Conservation (phyloP, 2,888 invertebrate species). For the Ferdinandea cuprea region DNA sequence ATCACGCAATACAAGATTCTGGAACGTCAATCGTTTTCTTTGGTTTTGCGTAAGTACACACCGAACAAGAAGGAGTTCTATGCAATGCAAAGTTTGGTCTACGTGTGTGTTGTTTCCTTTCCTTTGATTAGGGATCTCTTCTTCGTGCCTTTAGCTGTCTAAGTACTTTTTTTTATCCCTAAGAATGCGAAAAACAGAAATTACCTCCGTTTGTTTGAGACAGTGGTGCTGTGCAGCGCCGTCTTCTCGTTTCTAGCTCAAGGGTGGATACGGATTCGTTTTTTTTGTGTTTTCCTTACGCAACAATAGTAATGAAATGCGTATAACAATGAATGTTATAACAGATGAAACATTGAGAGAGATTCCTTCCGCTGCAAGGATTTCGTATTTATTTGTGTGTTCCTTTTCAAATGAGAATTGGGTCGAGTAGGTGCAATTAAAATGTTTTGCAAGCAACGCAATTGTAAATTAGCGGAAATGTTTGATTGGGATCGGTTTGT, state of each 20-base stretch:
- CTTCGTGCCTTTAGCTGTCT: constrained; percentile 11
- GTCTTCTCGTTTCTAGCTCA: constrained; percentile 57
- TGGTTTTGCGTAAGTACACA: constrained; percentile 3
- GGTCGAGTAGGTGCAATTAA: constrained; percentile 75
- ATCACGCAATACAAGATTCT: constrained; percentile 12
- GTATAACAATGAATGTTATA: constrained; percentile 70
- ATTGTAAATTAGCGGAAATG: constrained; percentile 74
- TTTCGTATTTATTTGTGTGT: constrained; percentile 49
- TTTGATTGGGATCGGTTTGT: constrained; percentile 58
- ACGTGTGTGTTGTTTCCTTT: constrained; percentile 9
- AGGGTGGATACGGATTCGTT: constrained; percentile 61
- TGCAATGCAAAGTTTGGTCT: constrained; percentile 34
- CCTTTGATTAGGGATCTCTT: constrained; percentile 51
- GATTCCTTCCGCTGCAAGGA: constrained; percentile 43
- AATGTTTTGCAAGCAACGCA: constrained; percentile 63
- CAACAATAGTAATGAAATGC: constrained; percentile 74
- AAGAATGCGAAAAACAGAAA: constrained; percentile 24
- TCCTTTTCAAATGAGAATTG: constrained; percentile 55
- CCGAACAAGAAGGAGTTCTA: constrained; percentile 26
- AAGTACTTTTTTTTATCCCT: constrained; percentile 45
- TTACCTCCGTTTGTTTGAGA: constrained; percentile 48
- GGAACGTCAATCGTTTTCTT: constrained; percentile 36
- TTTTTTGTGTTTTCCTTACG: constrained; percentile 63
- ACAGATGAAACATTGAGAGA: constrained; percentile 66
- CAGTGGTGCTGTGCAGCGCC: constrained; percentile 34